Conservation (phyloP, 37 sponge, comb jelly and placozoan genomes). For the Cliona cf. orientalis region DNA sequence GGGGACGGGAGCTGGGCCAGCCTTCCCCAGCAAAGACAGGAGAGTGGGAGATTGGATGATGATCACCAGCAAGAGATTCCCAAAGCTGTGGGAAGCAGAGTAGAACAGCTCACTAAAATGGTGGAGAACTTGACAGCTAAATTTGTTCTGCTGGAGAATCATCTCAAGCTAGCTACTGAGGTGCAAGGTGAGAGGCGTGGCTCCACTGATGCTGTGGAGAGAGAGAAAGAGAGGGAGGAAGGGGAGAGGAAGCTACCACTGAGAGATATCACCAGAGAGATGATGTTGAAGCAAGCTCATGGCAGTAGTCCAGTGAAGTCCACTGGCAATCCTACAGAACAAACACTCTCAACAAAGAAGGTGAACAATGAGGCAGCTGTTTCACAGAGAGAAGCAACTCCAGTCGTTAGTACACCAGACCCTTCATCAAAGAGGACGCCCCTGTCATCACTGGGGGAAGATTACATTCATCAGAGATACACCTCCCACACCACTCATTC, state of each 20-base stretch:
- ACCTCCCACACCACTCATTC: too few species aligned
- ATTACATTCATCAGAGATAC: too few species aligned
- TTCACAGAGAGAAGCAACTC: too few species aligned
- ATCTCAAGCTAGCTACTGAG: conserved; percentile 30
- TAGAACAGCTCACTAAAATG: conserved; percentile 51
- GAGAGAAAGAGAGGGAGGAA: background rate
- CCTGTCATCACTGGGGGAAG: too few species aligned
- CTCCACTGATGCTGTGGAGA: too few species aligned
- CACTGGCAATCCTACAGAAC: too few species aligned
- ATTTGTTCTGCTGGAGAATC: conserved; percentile 76
- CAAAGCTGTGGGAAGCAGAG: background rate
- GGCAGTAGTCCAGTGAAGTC: too few species aligned
- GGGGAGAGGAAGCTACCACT: background rate
- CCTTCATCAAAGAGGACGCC: too few species aligned
- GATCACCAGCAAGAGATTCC: background rate
- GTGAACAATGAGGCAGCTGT: too few species aligned
- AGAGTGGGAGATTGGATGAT: background rate
- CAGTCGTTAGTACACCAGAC: too few species aligned
- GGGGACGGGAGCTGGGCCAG: background rate
- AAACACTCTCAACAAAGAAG: too few species aligned
- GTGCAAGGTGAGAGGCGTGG: background rate
- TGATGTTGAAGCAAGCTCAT: background rate
- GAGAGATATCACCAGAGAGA: background rate
- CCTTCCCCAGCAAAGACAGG: background rate
- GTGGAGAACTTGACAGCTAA: conserved; percentile 74